A percentile compares a stretch with the other conserved stretches of the same genome.
Conservation (phyloP, 2,113 vertebrate species). For the Eudyptes chrysolophus region DNA sequence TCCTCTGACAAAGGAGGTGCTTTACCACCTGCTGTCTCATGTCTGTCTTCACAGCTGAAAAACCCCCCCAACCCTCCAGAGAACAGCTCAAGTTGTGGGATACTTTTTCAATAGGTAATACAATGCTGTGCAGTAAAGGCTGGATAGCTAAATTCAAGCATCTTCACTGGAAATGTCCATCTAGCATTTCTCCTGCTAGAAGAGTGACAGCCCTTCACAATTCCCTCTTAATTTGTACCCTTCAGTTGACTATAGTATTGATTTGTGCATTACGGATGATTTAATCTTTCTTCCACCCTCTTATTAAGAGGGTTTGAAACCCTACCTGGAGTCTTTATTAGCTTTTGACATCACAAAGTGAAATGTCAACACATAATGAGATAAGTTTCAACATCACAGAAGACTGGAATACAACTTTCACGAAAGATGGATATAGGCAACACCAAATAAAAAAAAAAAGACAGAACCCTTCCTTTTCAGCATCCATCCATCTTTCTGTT, state of each 20-base stretch:
- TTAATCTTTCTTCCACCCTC: constrained; percentile 47
- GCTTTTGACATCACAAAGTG: constrained; percentile 39
- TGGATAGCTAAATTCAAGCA: neutral
- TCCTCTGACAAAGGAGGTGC: neutral
- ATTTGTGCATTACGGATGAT: constrained; percentile 53
- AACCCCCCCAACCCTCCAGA: neutral
- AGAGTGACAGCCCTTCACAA: constrained; percentile 18
- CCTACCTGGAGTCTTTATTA: constrained; percentile 50
- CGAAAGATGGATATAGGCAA: neutral
- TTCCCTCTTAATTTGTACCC: constrained; percentile 36
- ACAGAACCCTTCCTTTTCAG: neutral
- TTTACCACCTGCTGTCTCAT: neutral
- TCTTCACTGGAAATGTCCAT: neutral
- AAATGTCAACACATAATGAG: constrained; percentile 38
- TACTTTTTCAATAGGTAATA: neutral
- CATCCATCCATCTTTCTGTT: constrained; percentile 42
- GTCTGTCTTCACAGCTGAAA: neutral
- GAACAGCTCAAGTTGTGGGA: neutral
- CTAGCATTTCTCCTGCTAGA: neutral
- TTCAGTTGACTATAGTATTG: constrained; percentile 29
- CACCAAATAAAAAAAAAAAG: neutral
- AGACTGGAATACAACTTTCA: neutral
- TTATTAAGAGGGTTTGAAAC: constrained; percentile 20
- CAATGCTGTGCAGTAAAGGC: neutral
- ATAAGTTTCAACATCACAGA: constrained; percentile 17